Conservation (phyloP, 2,797 vertebrate species). For the Periparus ater region DNA sequence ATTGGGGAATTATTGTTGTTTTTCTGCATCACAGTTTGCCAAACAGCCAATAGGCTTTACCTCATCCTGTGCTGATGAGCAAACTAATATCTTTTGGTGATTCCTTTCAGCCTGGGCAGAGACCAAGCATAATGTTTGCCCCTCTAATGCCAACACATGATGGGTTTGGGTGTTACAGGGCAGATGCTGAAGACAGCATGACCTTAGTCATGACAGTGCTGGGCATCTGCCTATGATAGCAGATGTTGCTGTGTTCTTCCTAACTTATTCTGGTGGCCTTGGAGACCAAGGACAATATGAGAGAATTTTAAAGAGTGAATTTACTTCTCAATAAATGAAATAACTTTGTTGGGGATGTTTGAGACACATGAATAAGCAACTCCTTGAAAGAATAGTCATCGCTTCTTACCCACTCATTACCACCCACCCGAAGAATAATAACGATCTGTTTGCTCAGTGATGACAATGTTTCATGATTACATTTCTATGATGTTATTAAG, state of each 20-base stretch:
- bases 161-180: neutral
- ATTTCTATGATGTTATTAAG: neutral
- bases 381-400: neutral
- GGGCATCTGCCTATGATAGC: neutral
- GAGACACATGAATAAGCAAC: neutral
- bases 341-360: neutral
- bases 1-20: neutral
- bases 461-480: neutral
- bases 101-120: neutral
- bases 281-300: neutral
- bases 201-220: neutral
- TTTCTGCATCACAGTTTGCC: neutral
- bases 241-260: neutral
- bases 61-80: neutral
- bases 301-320: neutral
- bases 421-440: rapidly evolving
- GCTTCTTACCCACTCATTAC: neutral
- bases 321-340: neutral
- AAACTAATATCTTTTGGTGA: neutral
- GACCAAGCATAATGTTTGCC: neutral
- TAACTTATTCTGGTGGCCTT: neutral
- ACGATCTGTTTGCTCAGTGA: neutral
- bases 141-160: neutral
- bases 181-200: neutral
- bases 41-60: neutral